A percentile compares a stretch with the other conserved stretches of the same genome.
Evolutionary conservation across 2,113 vertebrate species (phyloP).

Genomic region (Zeus faber): DNA sequence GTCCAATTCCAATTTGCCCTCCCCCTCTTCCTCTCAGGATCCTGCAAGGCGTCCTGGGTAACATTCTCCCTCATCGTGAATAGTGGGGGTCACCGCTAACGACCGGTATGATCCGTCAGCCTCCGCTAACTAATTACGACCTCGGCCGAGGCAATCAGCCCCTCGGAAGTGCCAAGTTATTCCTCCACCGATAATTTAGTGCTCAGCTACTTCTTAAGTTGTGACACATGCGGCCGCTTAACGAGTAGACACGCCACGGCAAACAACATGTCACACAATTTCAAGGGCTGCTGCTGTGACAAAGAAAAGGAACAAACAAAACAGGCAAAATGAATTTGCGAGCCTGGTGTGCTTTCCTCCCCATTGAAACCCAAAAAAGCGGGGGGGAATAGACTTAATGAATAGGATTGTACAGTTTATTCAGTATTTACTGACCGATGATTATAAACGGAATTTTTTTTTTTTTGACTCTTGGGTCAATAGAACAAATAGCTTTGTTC

Average conservation of each 20-base stretch:
- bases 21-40: no score
- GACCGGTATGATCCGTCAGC: constrained; percentile 2
- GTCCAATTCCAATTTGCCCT: no score
- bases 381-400: no score
- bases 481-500: no score
- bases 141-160: constrained; percentile 18
- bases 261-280: constrained; percentile 25
- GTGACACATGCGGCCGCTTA: constrained; percentile 47
- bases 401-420: no score
- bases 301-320: no score
- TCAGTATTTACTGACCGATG: no score
- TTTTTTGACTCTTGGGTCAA: no score
- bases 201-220: constrained; percentile 35
- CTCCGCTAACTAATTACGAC: constrained; percentile 28
- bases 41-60: neutral
- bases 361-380: no score
- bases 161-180: neutral
- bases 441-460: no score
- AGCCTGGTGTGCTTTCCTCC: no score
- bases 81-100: constrained; percentile 2
- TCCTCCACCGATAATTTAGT: neutral
- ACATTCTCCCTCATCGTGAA: neutral
- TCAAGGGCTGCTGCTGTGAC: constrained; percentile 18
- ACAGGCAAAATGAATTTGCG: no score
- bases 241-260: constrained; percentile 21